phyloP scores from a whole-genome alignment of 92 coral and sea anemone genomes.

The Anthopleura xanthogrammica region DNA sequence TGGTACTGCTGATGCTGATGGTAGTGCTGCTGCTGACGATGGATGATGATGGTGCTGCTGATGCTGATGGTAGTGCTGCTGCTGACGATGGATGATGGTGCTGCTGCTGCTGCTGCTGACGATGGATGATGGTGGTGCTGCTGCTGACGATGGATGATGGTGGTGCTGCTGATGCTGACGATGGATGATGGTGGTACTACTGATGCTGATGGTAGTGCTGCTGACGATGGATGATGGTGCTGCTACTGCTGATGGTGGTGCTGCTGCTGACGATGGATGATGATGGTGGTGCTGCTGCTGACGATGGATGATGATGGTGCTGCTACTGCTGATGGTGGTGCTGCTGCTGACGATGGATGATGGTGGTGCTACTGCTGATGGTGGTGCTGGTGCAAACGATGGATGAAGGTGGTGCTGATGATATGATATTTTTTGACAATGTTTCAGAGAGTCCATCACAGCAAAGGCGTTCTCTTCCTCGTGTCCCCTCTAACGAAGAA shows the following conservation, averaged over 20 bases:
- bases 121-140: not conserved
- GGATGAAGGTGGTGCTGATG: not conserved
- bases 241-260: not conserved
- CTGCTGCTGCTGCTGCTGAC: not conserved
- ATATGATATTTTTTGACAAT: not conserved
- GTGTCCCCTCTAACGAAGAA: constrained; percentile 56
- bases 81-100: too few relatives aligned
- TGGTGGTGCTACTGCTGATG: too few relatives aligned
- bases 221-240: not conserved
- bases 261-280: too few relatives aligned
- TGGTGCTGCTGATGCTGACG: too few relatives aligned
- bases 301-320: not conserved
- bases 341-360: too few relatives aligned
- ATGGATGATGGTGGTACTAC: too few relatives aligned
- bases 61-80: not conserved
- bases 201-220: not conserved
- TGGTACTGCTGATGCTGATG: too few relatives aligned
- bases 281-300: not conserved
- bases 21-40: not conserved
- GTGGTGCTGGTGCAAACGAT: not conserved
- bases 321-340: not conserved
- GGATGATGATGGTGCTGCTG: not conserved
- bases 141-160: too few relatives aligned
- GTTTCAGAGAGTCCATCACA: constrained; percentile 10
- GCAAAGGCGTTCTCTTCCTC: constrained; percentile 68